Evolutionary conservation across 2,888 invertebrate genomes (phyloP), one percentile per base, ranked within the genome.

Genomic region (Cosmopolites sordidus): DNA sequence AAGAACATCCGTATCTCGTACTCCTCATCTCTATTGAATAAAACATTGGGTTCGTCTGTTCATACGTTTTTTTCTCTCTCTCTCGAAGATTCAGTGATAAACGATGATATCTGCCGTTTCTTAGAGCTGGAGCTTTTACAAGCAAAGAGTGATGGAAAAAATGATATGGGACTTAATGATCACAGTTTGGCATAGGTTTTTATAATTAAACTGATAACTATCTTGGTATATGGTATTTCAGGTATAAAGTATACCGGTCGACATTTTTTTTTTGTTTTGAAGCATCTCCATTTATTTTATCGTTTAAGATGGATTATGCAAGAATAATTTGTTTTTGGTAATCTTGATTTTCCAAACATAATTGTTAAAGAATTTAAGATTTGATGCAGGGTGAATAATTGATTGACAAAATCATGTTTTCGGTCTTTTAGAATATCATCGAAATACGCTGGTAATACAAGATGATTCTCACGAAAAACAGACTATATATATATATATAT

Each of bases 1-100:
- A 33, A 33, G 33, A 33, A 33, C 33, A 33, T 33, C 40, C 50
- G 47, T 57, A 57, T 57, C 57, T 53, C 40, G 50, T 38, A 45
- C 50, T 47, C 57, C 50, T 43, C 44, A 57, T 57, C 57, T 57
- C 52, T 50, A 54, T 53, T 57, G 57, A 54, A 57, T 57, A 57
- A 57, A 44, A 57, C 57, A 57, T 57, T 43, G 43, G 39, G 48
- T 44, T 51, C 48, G 49, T 38, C 42, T 52, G 52, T 57, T 57
- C 50, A 53, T 57, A 52, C 53, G 57, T 57, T 57, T 57, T 57
- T 57, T 52, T 33, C 12, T 12, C 12, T 33, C n/a, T 9, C 33
- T n/a, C 16, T 40, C 40, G 14, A 16, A 40, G 40, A 40, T 40
- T 16, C 40, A 40, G 14, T 40, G 40, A 40, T 40, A 40, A 40